These are phyloP conservation scores for Triplophysa bombifrons DNA, from an alignment of 2,797 vertebrate genomes.

Conservation along the genomic window DNA sequence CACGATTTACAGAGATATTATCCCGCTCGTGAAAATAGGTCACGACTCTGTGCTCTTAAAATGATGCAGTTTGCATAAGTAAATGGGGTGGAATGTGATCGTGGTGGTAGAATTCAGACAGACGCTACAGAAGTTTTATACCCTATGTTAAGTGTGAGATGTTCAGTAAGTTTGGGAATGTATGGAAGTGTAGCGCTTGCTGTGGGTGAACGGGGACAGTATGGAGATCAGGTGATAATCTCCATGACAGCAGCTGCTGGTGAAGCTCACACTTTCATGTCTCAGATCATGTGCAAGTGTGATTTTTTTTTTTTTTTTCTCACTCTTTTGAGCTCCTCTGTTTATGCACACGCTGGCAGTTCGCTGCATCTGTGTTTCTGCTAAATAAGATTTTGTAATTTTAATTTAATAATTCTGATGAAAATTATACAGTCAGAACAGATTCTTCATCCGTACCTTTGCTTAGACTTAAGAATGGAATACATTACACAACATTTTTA, in stretches of 20 bases:
- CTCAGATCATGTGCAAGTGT: conserved; percentile 33
- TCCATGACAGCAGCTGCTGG: conserved; percentile 37
- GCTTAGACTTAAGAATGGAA: too few relatives aligned
- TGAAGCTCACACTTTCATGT: conserved; percentile 16
- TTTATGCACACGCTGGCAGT: background rate
- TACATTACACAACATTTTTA: too few relatives aligned
- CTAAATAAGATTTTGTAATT: background rate
- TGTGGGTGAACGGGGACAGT: background rate
- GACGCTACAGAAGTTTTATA: background rate
- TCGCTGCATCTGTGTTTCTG: background rate
- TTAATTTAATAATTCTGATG: background rate
- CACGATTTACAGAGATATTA: background rate
- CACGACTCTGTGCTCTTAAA: background rate
- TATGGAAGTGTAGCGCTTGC: background rate
- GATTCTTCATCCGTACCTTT: background rate
- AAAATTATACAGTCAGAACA: background rate
- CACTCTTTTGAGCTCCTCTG: conserved; percentile 22
- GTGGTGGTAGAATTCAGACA: background rate
- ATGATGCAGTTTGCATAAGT: background rate
- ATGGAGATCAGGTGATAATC: conserved; percentile 50
- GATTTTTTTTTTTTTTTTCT: too few relatives aligned
- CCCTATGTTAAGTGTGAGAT: too few relatives aligned
- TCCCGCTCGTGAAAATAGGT: background rate
- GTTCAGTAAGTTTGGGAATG: conserved; percentile 1
- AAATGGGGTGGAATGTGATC: background rate